Base-by-base conservation (phyloP, 2,888 invertebrate genomes). In the Mesochorus sp. region DNA sequence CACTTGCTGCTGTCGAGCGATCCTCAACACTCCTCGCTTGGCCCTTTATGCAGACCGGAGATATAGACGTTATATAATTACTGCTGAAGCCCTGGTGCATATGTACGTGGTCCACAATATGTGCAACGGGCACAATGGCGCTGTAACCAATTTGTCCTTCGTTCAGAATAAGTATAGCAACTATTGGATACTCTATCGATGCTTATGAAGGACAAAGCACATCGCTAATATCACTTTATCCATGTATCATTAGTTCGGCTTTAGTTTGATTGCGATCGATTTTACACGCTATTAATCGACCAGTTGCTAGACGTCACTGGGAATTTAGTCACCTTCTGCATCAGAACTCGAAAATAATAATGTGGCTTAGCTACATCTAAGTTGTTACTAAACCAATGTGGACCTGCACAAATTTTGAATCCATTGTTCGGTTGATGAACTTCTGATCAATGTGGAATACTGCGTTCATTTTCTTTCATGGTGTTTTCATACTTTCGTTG, bases 1-100 rank as follows among this genome's bases (percentile, higher is more conserved):
- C 83, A 79, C 81, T 82, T 72, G 80, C 49, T 19, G 55, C 53
- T 47, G 55, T 70, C 53, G 37, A n/a, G n/a, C 34, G 47, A 78
- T 82, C 55, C 76, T 64, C 76, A 39, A 39, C 77, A 71, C 17
- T 62, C 71, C 75, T 28, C 12, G 44, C 51, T 6, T 39, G 5
- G 34, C 19, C 42, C 47, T 64, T 34, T 64, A 61, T 12, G 37
- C 47, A 5, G 31, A 12, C 6, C 10, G 6, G 14, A 61, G 42
- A 31, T 44, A 26, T 53, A 19, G n/a, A 12, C n/a, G 26, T 53
- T 49, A 39, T 51, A 57, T 68, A 19, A 53, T 79, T 70, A 55
- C 51, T 61, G 19, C n/a, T n/a, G n/a, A n/a, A 28, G 57, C 47
- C 24, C 64, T 53, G 39, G 49, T 67, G 76, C 39, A 78, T 1